Evolutionary conservation across 2,797 vertebrate species (phyloP).

Genomic region (Liparis tanakae): DNA sequence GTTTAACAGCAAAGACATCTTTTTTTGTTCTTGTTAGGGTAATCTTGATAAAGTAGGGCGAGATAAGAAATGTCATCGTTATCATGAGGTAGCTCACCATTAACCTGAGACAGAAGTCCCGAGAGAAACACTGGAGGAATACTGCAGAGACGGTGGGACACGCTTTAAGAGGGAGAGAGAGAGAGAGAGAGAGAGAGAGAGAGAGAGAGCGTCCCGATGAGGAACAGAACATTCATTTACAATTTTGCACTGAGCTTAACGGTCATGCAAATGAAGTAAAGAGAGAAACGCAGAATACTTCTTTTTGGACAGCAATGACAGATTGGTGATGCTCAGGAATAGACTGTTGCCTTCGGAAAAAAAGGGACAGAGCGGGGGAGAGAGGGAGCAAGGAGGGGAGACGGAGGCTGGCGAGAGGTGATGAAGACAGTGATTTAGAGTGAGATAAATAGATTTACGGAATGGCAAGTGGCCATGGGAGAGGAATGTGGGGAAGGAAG

Average conservation of each 20-base stretch:
- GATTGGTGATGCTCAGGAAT: conserved; percentile 67
- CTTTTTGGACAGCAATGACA: conserved; percentile 55
- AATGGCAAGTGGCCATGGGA: conserved; percentile 57
- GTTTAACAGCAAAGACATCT: background rate
- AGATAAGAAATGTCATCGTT: background rate
- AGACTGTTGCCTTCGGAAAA: conserved; percentile 48
- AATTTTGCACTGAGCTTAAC: conserved; percentile 9
- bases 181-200: conserved; percentile 3
- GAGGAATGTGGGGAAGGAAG: conserved; percentile 48
- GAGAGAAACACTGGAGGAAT: background rate
- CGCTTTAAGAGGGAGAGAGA: conserved; percentile 6
- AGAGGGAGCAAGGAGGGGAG: conserved; percentile 13
- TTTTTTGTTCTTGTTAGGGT: background rate
- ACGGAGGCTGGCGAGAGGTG: conserved; percentile 44
- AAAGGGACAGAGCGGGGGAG: conserved; percentile 16
- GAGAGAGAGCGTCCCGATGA: background rate
- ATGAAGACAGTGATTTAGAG: conserved; percentile 71
- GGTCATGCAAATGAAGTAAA: conserved; percentile 5
- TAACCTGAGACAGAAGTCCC: background rate
- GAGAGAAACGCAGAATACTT: conserved; percentile 34
- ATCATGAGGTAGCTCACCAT: background rate
- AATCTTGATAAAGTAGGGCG: background rate
- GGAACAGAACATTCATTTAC: background rate
- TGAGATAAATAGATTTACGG: conserved; percentile 62
- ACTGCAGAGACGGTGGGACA: background rate